A percentile compares a stretch with the other conserved stretches of the same genome.
phyloP scores from a whole-genome alignment of 2,888 invertebrate genomes.

The Agrochola macilenta region DNA sequence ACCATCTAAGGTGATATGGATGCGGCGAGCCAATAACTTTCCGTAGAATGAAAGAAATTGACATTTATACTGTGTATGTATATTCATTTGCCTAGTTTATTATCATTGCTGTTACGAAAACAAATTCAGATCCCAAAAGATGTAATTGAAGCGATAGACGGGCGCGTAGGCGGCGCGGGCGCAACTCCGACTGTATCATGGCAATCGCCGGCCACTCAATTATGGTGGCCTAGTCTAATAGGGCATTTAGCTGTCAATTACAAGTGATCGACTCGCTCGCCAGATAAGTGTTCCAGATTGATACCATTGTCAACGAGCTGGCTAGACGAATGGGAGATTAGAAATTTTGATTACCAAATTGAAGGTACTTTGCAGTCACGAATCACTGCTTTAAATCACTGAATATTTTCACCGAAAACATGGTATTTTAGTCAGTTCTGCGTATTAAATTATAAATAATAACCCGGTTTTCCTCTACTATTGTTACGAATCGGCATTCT shows the following conservation, averaged over 20 bases:
- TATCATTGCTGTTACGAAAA: slow-evolving; percentile 59
- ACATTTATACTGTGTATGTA: slow-evolving; percentile 60
- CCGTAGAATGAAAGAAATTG: slow-evolving; percentile 61
- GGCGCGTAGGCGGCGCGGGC: slow-evolving; percentile 68
- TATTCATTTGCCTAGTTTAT: slow-evolving; percentile 65
- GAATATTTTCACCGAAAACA: slow-evolving; percentile 16
- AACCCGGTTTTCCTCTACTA: slow-evolving; percentile 38
- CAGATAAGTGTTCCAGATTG: slow-evolving; percentile 68
- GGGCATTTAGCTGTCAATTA: slow-evolving; percentile 86
- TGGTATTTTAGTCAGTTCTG: slow-evolving; percentile 20
- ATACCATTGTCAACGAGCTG: slow-evolving; percentile 67
- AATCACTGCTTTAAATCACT: slow-evolving; percentile 9
- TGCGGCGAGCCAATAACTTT: slow-evolving; percentile 57
- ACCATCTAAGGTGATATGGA: slow-evolving; percentile 73
- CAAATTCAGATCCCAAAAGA: slow-evolving; percentile 69
- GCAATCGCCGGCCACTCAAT: slow-evolving; percentile 76
- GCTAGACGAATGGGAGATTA: slow-evolving; percentile 54
- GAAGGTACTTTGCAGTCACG: background rate
- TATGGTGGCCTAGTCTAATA: slow-evolving; percentile 78
- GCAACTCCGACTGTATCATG: slow-evolving; percentile 72
- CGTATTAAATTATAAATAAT: slow-evolving; percentile 33
- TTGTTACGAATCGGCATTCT: slow-evolving; percentile 40
- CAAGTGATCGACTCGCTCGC: slow-evolving; percentile 70
- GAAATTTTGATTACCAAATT: slow-evolving; percentile 39
- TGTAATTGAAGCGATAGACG: slow-evolving; percentile 65